These are phyloP conservation scores for Crotalus viridis DNA, from an alignment of 2,113 vertebrate species.

Conservation along the genomic window DNA sequence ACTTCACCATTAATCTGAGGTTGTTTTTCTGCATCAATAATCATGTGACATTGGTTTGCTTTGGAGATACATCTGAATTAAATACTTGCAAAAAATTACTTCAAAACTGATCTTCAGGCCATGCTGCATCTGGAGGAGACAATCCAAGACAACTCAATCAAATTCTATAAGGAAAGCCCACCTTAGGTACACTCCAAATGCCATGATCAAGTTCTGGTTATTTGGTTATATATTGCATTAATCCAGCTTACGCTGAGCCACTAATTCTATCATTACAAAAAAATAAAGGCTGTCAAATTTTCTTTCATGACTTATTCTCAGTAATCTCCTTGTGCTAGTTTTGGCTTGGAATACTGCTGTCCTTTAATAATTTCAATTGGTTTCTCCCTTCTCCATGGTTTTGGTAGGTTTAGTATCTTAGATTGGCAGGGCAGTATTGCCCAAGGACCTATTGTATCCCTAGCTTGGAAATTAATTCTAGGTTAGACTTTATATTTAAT, in stretches of 20 bases:
- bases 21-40: neutral
- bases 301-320: neutral
- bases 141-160: neutral
- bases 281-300: neutral
- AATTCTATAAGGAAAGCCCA: conserved; percentile 34
- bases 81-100: accelerated
- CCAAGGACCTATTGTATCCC: neutral
- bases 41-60: neutral
- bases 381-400: neutral
- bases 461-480: conserved; percentile 1
- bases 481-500: neutral
- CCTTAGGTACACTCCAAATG: neutral
- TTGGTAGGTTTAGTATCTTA: neutral
- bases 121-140: neutral
- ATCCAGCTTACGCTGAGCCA: conserved; percentile 21
- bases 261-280: neutral
- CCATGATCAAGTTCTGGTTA: conserved; percentile 29
- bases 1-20: neutral
- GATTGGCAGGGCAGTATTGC: neutral
- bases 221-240: conserved; percentile 13
- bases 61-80: neutral
- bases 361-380: neutral
- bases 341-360: neutral
- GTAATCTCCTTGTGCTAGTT: neutral
- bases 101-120: neutral